A percentile compares a stretch with the other conserved stretches of the same genome.
These are phyloP conservation scores for Tarsius wallacei DNA, from an alignment of 2,797 vertebrate genomes.

Conservation along the genomic window DNA sequence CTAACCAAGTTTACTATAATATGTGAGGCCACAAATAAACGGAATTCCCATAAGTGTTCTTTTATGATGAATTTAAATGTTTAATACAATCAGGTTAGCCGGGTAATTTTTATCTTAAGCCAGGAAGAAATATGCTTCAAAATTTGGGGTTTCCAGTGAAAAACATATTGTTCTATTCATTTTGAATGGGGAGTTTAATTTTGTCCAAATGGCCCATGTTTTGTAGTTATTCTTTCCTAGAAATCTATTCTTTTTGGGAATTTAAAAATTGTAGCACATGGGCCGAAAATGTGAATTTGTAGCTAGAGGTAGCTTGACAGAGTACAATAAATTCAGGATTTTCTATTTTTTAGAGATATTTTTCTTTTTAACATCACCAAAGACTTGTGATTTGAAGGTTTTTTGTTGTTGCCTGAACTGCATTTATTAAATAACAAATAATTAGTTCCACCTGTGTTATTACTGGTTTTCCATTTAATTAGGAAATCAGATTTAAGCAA, in stretches of 20 bases:
- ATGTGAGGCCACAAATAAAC: background rate
- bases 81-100: background rate
- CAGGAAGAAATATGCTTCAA: constrained; percentile 8
- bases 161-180: background rate
- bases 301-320: background rate
- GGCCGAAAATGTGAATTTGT: constrained; percentile 32
- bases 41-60: constrained; percentile 45
- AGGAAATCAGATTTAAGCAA: constrained; percentile 45
- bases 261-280: constrained; percentile 30
- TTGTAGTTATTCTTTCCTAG: background rate
- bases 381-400: constrained; percentile 48
- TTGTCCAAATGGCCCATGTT: background rate
- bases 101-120: background rate
- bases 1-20: constrained; percentile 68
- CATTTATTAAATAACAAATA: constrained; percentile 54
- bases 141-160: background rate
- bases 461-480: constrained; percentile 39
- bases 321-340: background rate
- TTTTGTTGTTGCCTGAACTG: background rate
- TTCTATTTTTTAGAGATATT: background rate
- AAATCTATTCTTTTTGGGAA: background rate
- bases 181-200: constrained; percentile 22
- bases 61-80: background rate
- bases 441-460: constrained; percentile 40
- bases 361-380: background rate